Conservation (phyloP, 92 coral and sea anemone genomes). For the Montipora capitata region DNA sequence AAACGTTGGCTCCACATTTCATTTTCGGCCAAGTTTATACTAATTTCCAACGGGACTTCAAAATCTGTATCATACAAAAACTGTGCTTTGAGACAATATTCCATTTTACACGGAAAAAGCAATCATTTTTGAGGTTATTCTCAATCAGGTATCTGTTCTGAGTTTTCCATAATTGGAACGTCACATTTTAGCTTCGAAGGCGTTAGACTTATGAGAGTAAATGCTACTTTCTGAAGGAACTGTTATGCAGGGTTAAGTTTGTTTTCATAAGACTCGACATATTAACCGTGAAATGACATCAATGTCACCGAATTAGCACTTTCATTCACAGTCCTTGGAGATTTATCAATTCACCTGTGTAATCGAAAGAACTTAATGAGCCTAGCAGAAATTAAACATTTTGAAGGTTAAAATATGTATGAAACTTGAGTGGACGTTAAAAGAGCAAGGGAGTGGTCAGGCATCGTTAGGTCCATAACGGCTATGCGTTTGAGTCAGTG, state of each 20-base stretch:
- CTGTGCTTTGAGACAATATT: no score
- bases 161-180: no score
- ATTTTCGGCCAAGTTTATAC: no score
- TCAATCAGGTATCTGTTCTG: no score
- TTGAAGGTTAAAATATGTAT: neutral
- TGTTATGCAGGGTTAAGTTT: neutral
- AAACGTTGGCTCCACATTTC: no score
- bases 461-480: neutral
- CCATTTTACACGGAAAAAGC: no score
- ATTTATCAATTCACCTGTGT: neutral
- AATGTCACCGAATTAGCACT: neutral
- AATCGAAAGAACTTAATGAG: neutral
- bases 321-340: neutral
- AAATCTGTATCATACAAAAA: no score
- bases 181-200: no score
- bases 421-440: neutral
- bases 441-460: neutral
- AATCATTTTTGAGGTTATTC: no score
- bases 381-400: neutral
- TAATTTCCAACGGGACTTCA: no score
- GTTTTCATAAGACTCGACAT: neutral
- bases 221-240: no score
- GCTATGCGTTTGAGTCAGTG: neutral
- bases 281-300: neutral
- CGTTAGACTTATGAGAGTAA: no score